A percentile compares a stretch with the other conserved stretches of the same genome.
These are phyloP conservation scores for Prunella fulvescens DNA, from an alignment of 2,113 vertebrate species.

Conservation along the genomic window DNA sequence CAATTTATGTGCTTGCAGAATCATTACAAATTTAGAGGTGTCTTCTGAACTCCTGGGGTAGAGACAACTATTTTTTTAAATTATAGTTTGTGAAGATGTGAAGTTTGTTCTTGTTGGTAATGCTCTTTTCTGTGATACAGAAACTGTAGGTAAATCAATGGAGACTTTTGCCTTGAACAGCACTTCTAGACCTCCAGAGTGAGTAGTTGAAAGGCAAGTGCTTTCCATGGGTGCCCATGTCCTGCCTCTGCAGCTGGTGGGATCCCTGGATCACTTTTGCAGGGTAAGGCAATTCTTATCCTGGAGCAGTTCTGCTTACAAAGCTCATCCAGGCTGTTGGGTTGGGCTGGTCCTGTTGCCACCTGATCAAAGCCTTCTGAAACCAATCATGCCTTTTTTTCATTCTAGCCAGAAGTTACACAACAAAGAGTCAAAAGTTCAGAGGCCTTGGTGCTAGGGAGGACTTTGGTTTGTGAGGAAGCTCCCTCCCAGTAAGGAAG, in stretches of 20 bases:
- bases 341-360: neutral
- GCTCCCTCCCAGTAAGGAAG: neutral
- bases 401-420: neutral
- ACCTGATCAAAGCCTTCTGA: neutral
- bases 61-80: neutral
- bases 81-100: neutral
- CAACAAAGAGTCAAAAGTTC: constrained; percentile 29
- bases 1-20: neutral
- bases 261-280: neutral
- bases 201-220: neutral
- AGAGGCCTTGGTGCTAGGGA: neutral
- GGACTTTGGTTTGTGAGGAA: constrained; percentile 11
- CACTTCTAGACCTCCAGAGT: neutral
- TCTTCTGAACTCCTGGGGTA: neutral
- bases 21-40: neutral
- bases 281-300: neutral
- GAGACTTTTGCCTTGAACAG: neutral
- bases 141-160: neutral
- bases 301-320: neutral
- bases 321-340: neutral
- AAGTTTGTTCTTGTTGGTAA: neutral
- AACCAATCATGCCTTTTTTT: neutral
- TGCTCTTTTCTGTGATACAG: neutral
- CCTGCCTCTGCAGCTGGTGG: neutral
- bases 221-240: neutral